These are phyloP conservation scores for Manis javanica DNA, from an alignment of 2,797 vertebrate genomes.

Conservation along the genomic window DNA sequence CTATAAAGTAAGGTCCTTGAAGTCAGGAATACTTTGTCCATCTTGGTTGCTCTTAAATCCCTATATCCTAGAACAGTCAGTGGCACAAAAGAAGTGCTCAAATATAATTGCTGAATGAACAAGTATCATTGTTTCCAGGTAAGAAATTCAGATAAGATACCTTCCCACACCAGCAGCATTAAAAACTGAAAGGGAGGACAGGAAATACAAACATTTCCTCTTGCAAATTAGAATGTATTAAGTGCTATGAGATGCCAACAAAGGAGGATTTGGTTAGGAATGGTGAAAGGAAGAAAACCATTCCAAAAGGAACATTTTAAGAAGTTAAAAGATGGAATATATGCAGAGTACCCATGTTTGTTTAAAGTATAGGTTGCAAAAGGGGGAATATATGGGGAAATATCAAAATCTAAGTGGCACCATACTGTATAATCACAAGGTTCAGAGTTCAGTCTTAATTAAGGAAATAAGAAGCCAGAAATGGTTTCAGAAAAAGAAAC, in stretches of 20 bases:
- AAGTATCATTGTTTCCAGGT: not conserved
- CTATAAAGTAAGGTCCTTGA: not conserved
- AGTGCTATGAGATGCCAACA: not conserved
- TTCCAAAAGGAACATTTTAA: not conserved
- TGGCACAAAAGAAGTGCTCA: not conserved
- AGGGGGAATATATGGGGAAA: not conserved
- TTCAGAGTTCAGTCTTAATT: slow-evolving; percentile 5
- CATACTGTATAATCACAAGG: not conserved
- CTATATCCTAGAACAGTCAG: not conserved
- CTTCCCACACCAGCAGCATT: not conserved
- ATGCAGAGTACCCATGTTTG: not conserved
- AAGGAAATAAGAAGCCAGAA: not conserved
- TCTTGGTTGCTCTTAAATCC: not conserved
- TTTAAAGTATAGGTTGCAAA: not conserved
- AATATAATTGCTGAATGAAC: not conserved
- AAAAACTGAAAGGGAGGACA: not conserved
- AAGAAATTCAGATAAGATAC: not conserved
- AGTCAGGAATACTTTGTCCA: not conserved
- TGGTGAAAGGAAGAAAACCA: not conserved
- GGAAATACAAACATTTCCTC: not conserved
- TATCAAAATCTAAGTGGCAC: not conserved
- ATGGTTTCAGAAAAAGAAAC: not conserved
- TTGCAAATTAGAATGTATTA: not conserved
- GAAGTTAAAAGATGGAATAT: not conserved
- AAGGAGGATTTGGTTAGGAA: not conserved